A percentile compares a stretch with the other conserved stretches of the same genome.
phyloP scores from a whole-genome alignment of 1,140 invertebrate genomes.

The Protaetia brevitarsis region DNA sequence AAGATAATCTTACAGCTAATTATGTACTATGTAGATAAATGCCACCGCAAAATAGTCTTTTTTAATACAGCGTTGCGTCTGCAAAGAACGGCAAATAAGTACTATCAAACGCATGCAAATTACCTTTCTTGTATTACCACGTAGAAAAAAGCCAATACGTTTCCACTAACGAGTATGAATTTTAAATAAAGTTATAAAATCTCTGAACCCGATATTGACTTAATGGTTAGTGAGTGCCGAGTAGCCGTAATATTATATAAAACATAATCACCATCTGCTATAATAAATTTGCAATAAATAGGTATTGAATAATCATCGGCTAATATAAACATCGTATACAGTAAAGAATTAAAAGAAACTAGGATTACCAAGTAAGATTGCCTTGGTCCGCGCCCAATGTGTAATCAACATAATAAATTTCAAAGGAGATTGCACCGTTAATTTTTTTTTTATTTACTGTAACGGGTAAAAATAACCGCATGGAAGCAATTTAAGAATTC shows the following conservation, averaged over 20 bases:
- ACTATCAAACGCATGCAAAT: no score
- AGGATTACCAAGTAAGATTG: background rate
- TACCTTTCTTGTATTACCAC: no score
- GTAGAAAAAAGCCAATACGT: no score
- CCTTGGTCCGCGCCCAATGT: no score
- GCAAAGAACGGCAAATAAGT: no score
- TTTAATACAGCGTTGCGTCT: no score
- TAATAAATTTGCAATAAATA: background rate
- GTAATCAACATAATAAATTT: background rate
- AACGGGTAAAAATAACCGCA: background rate
- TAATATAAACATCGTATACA: background rate
- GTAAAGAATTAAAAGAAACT: background rate
- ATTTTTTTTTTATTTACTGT: background rate
- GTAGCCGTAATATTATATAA: background rate
- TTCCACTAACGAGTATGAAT: no score
- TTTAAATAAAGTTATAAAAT: no score
- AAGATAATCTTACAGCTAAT: no score
- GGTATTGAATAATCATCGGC: background rate
- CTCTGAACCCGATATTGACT: no score
- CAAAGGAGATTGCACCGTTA: background rate
- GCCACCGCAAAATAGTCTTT: no score
- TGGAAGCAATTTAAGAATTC: background rate
- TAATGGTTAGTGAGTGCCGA: background rate
- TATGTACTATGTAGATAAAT: no score
- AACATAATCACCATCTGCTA: background rate